Conservation (phyloP, 2,888 invertebrate genomes). For the Didymodactylos carnosus region DNA sequence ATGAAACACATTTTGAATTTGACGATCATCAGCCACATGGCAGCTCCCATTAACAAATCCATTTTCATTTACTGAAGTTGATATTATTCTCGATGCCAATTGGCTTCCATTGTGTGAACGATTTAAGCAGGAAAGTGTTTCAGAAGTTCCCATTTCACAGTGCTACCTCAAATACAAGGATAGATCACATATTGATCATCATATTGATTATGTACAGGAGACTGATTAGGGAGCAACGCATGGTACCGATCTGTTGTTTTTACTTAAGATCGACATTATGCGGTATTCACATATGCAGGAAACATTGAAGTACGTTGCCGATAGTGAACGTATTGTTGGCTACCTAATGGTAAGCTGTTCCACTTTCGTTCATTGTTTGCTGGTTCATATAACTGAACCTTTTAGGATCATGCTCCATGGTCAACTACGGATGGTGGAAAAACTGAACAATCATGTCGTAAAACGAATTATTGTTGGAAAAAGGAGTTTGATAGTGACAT, state of each 20-base stretch:
- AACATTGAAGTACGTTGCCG: neutral
- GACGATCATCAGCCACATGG: neutral
- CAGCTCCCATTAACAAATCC: neutral
- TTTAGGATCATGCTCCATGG: neutral
- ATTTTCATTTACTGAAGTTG: neutral
- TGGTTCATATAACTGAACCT: no score
- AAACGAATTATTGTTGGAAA: neutral
- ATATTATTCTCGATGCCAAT: neutral
- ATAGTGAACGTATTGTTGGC: neutral
- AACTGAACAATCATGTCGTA: neutral
- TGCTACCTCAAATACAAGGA: no score
- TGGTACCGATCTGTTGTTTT: neutral
- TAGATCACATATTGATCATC: no score
- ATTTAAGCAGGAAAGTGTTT: neutral
- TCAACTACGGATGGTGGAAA: neutral
- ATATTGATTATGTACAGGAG: no score
- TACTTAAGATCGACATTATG: neutral
- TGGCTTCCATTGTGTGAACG: neutral
- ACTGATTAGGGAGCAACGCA: neutral
- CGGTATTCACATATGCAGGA: neutral
- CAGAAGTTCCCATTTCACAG: neutral
- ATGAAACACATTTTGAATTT: neutral
- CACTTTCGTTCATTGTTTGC: no score
- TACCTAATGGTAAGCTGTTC: no score
- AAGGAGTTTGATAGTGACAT: neutral